Percentiles rank a stretch among this genome's conserved stretches.
phyloP scores from a whole-genome alignment of 2,888 invertebrate species.

The Synergus laeviventris region DNA sequence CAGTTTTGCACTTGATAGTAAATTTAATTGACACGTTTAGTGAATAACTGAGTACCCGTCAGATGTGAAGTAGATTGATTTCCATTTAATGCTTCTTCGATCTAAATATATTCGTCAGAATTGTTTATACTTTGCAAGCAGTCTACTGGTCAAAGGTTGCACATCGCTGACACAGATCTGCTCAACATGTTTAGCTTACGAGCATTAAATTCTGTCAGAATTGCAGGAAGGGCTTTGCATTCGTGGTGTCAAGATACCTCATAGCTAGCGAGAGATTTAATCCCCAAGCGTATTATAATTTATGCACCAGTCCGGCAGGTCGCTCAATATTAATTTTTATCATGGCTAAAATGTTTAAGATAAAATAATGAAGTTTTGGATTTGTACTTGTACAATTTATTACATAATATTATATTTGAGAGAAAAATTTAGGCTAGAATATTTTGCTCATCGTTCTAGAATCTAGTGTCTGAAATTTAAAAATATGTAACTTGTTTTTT shows the following conservation, averaged over 20 bases:
- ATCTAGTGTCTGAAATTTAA: too few relatives aligned
- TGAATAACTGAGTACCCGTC: slow-evolving; percentile 1
- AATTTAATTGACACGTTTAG: neutral
- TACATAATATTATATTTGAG: neutral
- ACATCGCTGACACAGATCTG: slow-evolving; percentile 39
- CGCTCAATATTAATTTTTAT: slow-evolving; percentile 9
- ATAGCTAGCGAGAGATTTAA: slow-evolving; percentile 20
- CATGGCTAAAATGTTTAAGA: neutral
- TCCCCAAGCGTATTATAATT: slow-evolving; percentile 33
- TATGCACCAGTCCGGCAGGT: slow-evolving; percentile 1
- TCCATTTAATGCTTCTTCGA: slow-evolving; percentile 25
- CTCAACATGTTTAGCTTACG: slow-evolving; percentile 22
- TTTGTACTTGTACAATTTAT: neutral
- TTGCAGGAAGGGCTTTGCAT: slow-evolving; percentile 36
- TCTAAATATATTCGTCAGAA: slow-evolving; percentile 21
- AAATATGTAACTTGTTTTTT: neutral
- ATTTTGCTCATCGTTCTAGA: neutral
- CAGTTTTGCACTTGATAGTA: neutral
- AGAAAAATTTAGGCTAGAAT: neutral
- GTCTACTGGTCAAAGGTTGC: slow-evolving; percentile 36
- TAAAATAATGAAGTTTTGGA: neutral
- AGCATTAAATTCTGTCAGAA: slow-evolving; percentile 32
- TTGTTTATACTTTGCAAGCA: slow-evolving; percentile 21
- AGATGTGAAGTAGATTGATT: slow-evolving; percentile 27
- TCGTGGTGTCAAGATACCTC: slow-evolving; percentile 37